These are phyloP conservation scores for Aphyosemion australe DNA, from an alignment of 2,113 vertebrate species.

Conservation along the genomic window DNA sequence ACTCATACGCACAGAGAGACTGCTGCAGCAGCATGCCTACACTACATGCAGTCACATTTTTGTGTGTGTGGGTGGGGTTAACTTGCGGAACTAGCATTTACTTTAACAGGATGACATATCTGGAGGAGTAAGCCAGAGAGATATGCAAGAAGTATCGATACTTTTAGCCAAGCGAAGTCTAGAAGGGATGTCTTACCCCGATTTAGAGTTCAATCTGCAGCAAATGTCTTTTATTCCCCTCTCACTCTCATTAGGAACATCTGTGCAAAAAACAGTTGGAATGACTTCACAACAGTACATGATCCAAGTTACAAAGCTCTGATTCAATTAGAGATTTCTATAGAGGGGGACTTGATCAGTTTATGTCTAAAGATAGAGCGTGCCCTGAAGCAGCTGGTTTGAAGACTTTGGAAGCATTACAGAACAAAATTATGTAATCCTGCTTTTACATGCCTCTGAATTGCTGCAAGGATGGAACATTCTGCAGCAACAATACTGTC, in stretches of 20 bases:
- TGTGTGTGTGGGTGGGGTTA: slow-evolving; percentile 64
- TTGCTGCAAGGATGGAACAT: slow-evolving; percentile 17
- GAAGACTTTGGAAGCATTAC: slow-evolving; percentile 23
- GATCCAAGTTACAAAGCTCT: slow-evolving; percentile 3
- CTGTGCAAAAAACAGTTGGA: slow-evolving; percentile 11
- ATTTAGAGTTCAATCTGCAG: slow-evolving; percentile 19
- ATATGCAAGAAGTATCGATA: slow-evolving; percentile 41
- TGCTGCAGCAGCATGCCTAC: slow-evolving; percentile 49
- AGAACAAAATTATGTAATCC: slow-evolving; percentile 40
- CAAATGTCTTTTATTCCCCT: slow-evolving; percentile 9
- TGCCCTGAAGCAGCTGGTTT: slow-evolving; percentile 30
- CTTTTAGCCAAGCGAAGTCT: slow-evolving; percentile 33
- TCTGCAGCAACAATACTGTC: slow-evolving; percentile 3
- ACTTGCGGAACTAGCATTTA: slow-evolving; percentile 61
- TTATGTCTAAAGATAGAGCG: slow-evolving; percentile 19
- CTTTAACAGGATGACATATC: slow-evolving; percentile 65
- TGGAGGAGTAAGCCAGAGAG: slow-evolving; percentile 49
- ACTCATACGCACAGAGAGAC: not conserved
- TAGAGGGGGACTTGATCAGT: slow-evolving; percentile 18
- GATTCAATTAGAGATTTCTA: slow-evolving; percentile 13
- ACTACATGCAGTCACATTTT: slow-evolving; percentile 61
- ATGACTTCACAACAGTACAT: too few species aligned
- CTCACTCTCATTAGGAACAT: slow-evolving; percentile 16
- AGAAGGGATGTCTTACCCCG: slow-evolving; percentile 1
- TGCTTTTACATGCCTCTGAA: slow-evolving; percentile 31